Percentiles rank a stretch among this genome's conserved stretches.
Evolutionary conservation across 2,888 invertebrate genomes (phyloP).

Genomic region (Tinea trinotella): DNA sequence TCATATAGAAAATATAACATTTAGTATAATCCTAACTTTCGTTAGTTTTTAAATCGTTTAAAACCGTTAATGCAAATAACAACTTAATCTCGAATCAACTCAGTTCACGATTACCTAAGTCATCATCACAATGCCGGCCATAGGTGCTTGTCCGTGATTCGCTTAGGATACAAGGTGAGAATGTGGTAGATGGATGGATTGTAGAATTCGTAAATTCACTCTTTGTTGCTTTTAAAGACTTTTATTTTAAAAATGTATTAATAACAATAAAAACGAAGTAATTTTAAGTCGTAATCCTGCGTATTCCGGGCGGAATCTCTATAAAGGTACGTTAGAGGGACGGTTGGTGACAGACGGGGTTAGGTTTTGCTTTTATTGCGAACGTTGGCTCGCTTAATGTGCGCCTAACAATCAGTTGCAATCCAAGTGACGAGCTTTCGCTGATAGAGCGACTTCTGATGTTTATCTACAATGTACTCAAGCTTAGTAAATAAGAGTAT

Average conservation of each 20-base stretch:
- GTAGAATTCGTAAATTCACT: too few relatives aligned
- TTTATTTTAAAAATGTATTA: background rate
- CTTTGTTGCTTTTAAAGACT: too few relatives aligned
- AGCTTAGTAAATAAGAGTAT: background rate
- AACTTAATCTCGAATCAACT: too few relatives aligned
- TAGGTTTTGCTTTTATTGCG: constrained; percentile 39
- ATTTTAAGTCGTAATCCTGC: background rate
- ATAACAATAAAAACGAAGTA: background rate
- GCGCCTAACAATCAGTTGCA: constrained; percentile 45
- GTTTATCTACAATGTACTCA: background rate
- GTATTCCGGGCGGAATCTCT: constrained; percentile 7
- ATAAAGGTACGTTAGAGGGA: constrained; percentile 17
- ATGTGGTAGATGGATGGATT: too few relatives aligned
- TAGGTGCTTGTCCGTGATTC: too few relatives aligned
- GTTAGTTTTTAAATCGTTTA: too few relatives aligned
- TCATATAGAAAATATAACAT: too few relatives aligned
- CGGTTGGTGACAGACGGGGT: constrained; percentile 20
- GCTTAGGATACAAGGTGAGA: too few relatives aligned
- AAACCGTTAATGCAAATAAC: too few relatives aligned
- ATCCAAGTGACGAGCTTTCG: constrained; percentile 21
- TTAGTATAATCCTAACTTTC: too few relatives aligned
- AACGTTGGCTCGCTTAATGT: constrained; percentile 36
- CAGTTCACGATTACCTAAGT: too few relatives aligned
- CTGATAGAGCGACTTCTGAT: constrained; percentile 11
- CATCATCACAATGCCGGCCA: too few relatives aligned